phyloP scores from a whole-genome alignment of 2,797 vertebrate species.

The Syncerus caffer region DNA sequence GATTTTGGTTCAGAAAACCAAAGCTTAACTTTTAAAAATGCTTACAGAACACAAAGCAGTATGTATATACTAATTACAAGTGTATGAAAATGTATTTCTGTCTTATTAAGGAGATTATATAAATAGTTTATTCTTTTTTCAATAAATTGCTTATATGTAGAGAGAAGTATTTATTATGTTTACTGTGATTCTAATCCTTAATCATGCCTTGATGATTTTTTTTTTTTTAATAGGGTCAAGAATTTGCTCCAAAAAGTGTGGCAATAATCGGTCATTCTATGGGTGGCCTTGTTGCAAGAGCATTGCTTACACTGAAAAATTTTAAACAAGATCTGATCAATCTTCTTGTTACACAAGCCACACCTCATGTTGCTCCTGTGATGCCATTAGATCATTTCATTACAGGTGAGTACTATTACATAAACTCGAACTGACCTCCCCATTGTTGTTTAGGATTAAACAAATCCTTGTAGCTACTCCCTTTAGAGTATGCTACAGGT shows the following conservation, averaged over 20 bases:
- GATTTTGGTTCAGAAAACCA: conserved; percentile 38
- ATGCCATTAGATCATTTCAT: conserved; percentile 93
- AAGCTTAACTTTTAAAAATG: conserved; percentile 7
- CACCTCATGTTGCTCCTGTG: conserved; percentile 94
- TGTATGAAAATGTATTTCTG: not conserved
- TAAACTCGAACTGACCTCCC: not conserved
- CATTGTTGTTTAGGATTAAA: not conserved
- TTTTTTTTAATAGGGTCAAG: conserved; percentile 84
- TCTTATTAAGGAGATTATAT: not conserved
- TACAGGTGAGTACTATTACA: conserved; percentile 84
- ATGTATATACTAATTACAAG: not conserved
- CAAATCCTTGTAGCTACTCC: not conserved
- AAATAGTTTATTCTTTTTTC: not conserved
- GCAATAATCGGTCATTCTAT: conserved; percentile 97
- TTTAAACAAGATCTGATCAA: conserved; percentile 92
- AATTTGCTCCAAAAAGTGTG: conserved; percentile 89
- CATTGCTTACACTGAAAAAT: conserved; percentile 92
- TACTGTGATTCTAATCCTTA: not conserved
- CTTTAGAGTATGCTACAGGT: not conserved
- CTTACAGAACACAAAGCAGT: not conserved
- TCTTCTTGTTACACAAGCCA: conserved; percentile 96
- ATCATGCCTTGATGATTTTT: conserved; percentile 8
- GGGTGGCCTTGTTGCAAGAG: conserved; percentile 97
- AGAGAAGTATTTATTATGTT: not conserved
- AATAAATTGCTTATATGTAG: not conserved